Evolutionary conservation across 1,140 invertebrate species (phyloP).

Genomic region (Hirudo medicinalis): DNA sequence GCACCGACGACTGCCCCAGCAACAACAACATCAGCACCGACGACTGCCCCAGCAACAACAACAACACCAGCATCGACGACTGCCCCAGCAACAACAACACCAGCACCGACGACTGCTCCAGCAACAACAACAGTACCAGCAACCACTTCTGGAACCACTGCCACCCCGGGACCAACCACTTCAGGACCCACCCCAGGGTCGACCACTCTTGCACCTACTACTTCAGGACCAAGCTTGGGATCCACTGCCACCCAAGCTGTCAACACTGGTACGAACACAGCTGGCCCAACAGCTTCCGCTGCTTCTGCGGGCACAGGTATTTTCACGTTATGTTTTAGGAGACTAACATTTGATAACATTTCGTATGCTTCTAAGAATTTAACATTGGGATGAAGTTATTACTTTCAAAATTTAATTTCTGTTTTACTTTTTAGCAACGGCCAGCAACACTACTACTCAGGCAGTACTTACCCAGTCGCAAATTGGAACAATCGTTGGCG

Average conservation of each 20-base stretch:
- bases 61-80: background rate
- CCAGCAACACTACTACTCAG: no score
- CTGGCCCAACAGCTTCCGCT: background rate
- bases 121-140: background rate
- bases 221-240: background rate
- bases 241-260: background rate
- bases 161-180: background rate
- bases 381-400: no score
- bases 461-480: no score
- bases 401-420: no score
- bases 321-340: no score
- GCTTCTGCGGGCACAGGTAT: background rate
- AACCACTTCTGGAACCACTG: background rate
- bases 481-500: no score
- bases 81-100: background rate
- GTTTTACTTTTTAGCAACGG: no score
- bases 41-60: background rate
- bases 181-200: background rate
- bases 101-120: background rate
- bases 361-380: no score
- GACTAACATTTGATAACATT: no score
- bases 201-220: background rate
- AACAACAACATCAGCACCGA: constrained; percentile 4
- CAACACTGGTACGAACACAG: background rate
- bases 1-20: background rate